Evolutionary conservation across 2,888 invertebrate genomes (phyloP).

Genomic region (Nemotelus pantherinus): DNA sequence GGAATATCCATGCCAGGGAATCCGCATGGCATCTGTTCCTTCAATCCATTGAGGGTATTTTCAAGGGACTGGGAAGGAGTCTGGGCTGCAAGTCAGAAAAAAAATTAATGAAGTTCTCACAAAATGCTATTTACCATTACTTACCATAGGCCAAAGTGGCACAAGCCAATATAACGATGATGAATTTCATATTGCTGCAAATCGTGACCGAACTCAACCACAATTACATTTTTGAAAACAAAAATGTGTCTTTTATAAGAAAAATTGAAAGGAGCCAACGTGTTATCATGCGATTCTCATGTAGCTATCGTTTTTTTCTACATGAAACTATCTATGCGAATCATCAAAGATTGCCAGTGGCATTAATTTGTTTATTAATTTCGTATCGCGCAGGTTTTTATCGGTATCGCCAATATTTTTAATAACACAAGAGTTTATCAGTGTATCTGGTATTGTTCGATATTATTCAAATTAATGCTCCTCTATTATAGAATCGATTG

Average conservation of each 20-base stretch:
- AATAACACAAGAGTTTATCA: not conserved
- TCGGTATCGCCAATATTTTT: not conserved
- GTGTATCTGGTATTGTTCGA: not conserved
- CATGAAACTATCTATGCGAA: not conserved
- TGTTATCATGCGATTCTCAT: too few species aligned
- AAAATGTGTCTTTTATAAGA: too few species aligned
- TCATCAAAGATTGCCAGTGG: not conserved
- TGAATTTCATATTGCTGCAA: slow-evolving; percentile 30
- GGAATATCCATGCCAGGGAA: slow-evolving; percentile 59
- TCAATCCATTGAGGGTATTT: slow-evolving; percentile 54
- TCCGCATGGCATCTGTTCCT: slow-evolving; percentile 60
- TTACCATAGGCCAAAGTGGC: slow-evolving; percentile 16
- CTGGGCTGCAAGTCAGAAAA: slow-evolving; percentile 6
- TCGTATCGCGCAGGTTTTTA: not conserved
- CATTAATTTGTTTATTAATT: not conserved
- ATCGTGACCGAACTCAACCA: slow-evolving; percentile 14
- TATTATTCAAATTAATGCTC: too few species aligned
- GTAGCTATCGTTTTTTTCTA: not conserved
- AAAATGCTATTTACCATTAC: not conserved
- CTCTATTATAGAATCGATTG: too few species aligned
- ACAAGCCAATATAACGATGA: slow-evolving; percentile 24
- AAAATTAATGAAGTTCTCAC: not conserved
- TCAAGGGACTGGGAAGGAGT: slow-evolving; percentile 50
- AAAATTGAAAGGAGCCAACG: too few species aligned
- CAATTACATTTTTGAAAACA: not conserved